A percentile compares a stretch with the other conserved stretches of the same genome.
These are phyloP conservation scores for Spisula solida DNA, from an alignment of 2,888 invertebrate species.

Conservation along the genomic window DNA sequence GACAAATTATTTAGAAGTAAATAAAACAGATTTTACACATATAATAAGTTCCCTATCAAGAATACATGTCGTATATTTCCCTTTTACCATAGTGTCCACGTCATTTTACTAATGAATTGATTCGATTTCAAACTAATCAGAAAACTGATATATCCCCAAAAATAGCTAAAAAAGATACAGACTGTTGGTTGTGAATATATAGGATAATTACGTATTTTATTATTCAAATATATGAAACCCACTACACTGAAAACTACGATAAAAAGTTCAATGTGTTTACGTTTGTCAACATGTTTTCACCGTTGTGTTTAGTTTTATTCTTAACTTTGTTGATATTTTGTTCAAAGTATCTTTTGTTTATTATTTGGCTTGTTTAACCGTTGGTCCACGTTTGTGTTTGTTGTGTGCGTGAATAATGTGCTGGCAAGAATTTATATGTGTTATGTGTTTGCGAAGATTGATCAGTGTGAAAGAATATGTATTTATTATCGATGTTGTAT, in stretches of 20 bases:
- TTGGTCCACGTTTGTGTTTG: constrained; percentile 10
- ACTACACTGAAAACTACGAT: neutral
- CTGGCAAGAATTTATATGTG: neutral
- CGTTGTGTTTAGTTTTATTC: constrained; percentile 14
- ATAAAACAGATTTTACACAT: neutral
- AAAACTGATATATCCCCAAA: neutral
- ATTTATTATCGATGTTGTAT: constrained; percentile 13
- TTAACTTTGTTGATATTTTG: neutral
- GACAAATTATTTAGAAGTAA: neutral
- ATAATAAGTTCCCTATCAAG: neutral
- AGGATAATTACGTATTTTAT: neutral
- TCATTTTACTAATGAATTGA: neutral
- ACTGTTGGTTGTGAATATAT: neutral
- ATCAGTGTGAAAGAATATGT: neutral
- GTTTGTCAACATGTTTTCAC: constrained; percentile 25
- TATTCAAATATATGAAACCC: neutral
- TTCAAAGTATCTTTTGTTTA: constrained; percentile 10
- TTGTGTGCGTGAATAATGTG: neutral
- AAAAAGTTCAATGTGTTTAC: constrained; percentile 1
- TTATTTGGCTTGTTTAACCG: constrained; percentile 11
- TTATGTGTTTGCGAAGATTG: neutral
- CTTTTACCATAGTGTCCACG: neutral
- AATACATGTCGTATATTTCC: neutral
- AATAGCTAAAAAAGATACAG: neutral
- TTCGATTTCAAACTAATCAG: neutral